Evolutionary conservation across 2,888 invertebrate genomes (phyloP).

Genomic region (Liodrosophila aerea): DNA sequence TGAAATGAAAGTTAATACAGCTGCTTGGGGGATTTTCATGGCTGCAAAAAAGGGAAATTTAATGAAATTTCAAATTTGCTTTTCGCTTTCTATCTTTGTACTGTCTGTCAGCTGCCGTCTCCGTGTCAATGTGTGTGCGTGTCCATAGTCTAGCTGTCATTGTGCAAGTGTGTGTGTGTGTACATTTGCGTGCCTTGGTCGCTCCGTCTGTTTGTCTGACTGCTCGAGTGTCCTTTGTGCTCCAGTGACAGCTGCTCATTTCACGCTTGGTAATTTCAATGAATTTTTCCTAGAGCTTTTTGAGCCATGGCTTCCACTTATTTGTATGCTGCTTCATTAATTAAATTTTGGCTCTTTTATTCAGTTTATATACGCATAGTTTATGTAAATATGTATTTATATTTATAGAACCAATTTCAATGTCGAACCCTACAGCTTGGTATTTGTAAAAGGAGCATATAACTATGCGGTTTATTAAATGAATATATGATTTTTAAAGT

Average conservation of each 20-base stretch:
- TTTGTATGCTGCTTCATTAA: slow-evolving; percentile 60
- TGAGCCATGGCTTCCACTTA: slow-evolving; percentile 43
- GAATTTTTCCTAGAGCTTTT: slow-evolving; percentile 55
- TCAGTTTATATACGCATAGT: slow-evolving; percentile 43
- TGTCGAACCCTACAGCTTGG: too few relatives aligned
- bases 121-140: slow-evolving; percentile 8
- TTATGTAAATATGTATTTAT: slow-evolving; percentile 13
- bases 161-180: slow-evolving; percentile 15
- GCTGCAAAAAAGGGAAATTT: slow-evolving; percentile 60
- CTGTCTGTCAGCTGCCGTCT: slow-evolving; percentile 42
- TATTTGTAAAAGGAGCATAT: too few relatives aligned
- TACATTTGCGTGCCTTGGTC: slow-evolving; percentile 20
- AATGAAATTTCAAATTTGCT: slow-evolving; percentile 77
- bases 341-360: slow-evolving; percentile 54
- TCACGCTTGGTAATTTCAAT: slow-evolving; percentile 77
- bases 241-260: slow-evolving; percentile 76
- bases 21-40: slow-evolving; percentile 38
- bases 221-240: slow-evolving; percentile 61
- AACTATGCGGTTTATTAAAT: too few relatives aligned
- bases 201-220: slow-evolving; percentile 30
- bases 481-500: background rate
- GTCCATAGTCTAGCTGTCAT: slow-evolving; percentile 6
- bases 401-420: too few relatives aligned
- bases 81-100: slow-evolving; percentile 57
- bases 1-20: slow-evolving; percentile 31